These are phyloP conservation scores for Pammene fasciana DNA, from an alignment of 2,888 invertebrate genomes.

Conservation along the genomic window DNA sequence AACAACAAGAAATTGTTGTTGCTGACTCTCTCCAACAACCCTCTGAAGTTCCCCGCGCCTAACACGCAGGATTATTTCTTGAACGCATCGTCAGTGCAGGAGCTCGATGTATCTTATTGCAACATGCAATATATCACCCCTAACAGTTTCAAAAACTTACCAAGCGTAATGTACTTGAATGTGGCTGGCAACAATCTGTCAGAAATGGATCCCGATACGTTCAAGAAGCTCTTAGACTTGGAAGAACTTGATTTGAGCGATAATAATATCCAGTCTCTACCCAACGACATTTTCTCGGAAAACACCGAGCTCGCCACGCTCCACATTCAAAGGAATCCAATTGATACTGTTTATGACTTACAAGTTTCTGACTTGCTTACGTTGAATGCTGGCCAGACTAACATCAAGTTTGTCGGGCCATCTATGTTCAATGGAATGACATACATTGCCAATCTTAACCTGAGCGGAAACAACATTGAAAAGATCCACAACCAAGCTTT, in stretches of 20 bases:
- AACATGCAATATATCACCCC: conserved; percentile 86
- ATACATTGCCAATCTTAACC: conserved; percentile 85
- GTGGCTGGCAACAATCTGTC: conserved; percentile 87
- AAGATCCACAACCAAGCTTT: conserved; percentile 88
- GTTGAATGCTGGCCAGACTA: conserved; percentile 87
- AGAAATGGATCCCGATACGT: conserved; percentile 83
- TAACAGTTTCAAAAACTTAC: conserved; percentile 85
- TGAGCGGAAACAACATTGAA: conserved; percentile 87
- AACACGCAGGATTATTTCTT: conserved; percentile 78
- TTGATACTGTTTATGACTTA: conserved; percentile 84
- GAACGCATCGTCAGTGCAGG: conserved; percentile 86
- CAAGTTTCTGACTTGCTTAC: conserved; percentile 85
- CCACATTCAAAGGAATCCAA: conserved; percentile 87
- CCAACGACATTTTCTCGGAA: conserved; percentile 85
- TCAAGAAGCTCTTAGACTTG: conserved; percentile 85
- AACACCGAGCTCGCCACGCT: conserved; percentile 87
- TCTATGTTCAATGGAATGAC: conserved; percentile 86
- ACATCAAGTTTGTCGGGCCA: conserved; percentile 85
- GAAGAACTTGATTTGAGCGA: conserved; percentile 89
- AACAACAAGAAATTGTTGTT: conserved; percentile 86
- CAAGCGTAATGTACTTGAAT: conserved; percentile 86
- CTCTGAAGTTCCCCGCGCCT: conserved; percentile 78
- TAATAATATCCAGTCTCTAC: conserved; percentile 86
- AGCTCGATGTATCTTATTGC: conserved; percentile 88
- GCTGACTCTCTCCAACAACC: conserved; percentile 87